Base-by-base conservation (phyloP, 2,888 invertebrate genomes). In the Sussaba pulchella region DNA sequence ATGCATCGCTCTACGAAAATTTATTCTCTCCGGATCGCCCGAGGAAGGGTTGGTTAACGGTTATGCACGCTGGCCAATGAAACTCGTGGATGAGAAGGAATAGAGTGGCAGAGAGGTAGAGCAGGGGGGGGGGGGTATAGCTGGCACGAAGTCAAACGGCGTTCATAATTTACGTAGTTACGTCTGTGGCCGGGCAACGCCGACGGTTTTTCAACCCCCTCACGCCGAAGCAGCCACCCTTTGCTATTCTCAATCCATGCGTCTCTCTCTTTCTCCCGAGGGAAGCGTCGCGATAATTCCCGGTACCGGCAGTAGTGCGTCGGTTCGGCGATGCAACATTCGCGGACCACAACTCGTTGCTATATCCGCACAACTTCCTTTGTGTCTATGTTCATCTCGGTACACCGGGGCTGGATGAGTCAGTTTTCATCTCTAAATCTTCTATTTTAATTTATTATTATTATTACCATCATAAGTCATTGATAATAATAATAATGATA, bases 131-230 rank as follows among this genome's bases (percentile, higher is more conserved):
- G 77, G 87, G 82, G 87, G 86, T 86, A 86, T 87, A 87, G 86
- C 87, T 90, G 91, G 90, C 91, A 89, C 84, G 82, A 86, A 90
- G 89, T 91, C 90, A 91, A 91, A 91, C 88, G 85, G 87, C 89
- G 87, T 90, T 89, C 86, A 90, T 91, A 90, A 91, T 91, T 91
- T 87, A 91, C 88, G 87, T 86, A 88, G 87, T 87, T 89, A 88
- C 87, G 88, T 87, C 87, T 83, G 87, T 87, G 88, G 85, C 85
- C 75, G 81, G 83, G 84, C 84, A 82, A 63, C 79, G 64, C 78
- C 76, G 66, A 71, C 61, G 69, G 57, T 74, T 81, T 36, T 41
- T 39, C 45, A 26, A 45, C 41, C 61, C 45, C 54, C 14, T 43
- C 39, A 17, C 50, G 50, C 9, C 41, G n/a, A 57, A 45, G 47